Evolutionary conservation across 1,140 invertebrate species (phyloP), one percentile per base, ranked within the genome.

Genomic region (Drosophila teissieri): DNA sequence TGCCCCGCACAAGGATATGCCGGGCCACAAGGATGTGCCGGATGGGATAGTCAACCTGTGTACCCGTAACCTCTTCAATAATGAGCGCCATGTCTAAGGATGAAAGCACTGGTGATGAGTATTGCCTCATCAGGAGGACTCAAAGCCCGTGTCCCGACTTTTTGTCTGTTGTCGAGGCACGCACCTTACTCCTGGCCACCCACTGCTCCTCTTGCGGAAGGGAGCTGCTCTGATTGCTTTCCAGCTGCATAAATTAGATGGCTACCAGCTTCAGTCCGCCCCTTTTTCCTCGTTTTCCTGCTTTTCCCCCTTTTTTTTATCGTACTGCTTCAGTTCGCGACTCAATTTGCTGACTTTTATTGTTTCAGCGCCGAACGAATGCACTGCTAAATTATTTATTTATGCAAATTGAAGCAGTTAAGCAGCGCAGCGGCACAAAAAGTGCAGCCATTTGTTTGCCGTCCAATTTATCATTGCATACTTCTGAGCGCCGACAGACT

Each of bases 331-430:
- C 73, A 81, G 76, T 89, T 78, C 75, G 84, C 67, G 83, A 88
- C 79, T 86, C 83, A 86, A 86, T 86, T 86, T 86, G 83, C 79
- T 77, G 76, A 36, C 63, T 84, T 78, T 89, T 88, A 79, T 88
- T 86, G 79, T 83, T 61, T 72, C 65, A 78, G 73, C 73, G 31
- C 63, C 57, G 54, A 63, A 72, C 67, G 49, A 63, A 64, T 69
- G 75, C 69, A 67, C 63, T 67, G 76, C 64, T 88, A 83, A 88
- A 88, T 88, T 88, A 88, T 88, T 88, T 88, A 88, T 88, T 88
- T 88, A 88, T 88, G 83, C 83, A 84, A 88, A 88, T 88, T 83
- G 73, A 88, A 89, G 72, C 83, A 88, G 83, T 88, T 88, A 89
- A 88, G 57, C 67, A 57, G 54, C 68, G 64, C 64, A 44, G 52